Evolutionary conservation across 2,113 vertebrate species (phyloP).

Genomic region (Taurulus bubalis): DNA sequence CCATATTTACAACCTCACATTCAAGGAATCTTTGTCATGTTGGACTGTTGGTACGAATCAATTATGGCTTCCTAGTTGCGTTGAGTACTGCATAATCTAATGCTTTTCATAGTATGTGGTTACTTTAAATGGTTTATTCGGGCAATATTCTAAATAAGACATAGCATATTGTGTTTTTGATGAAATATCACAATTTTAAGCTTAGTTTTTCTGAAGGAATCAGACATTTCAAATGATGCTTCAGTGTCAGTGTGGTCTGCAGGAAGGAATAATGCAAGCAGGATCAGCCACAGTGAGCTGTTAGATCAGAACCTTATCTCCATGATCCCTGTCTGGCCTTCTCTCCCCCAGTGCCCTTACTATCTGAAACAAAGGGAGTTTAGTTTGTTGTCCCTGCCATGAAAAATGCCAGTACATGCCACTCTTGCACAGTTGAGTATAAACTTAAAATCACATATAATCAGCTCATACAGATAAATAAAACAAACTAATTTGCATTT

Average conservation of each 20-base stretch:
- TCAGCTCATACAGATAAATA: neutral
- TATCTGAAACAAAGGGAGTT: neutral
- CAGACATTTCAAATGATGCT: neutral
- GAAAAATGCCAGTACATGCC: neutral
- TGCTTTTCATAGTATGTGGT: too few relatives aligned
- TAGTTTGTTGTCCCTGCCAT: neutral
- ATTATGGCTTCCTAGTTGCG: too few relatives aligned
- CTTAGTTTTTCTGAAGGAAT: neutral
- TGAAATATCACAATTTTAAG: too few relatives aligned
- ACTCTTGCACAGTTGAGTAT: neutral
- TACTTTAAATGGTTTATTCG: too few relatives aligned
- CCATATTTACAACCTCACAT: too few relatives aligned
- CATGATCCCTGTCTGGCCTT: neutral
- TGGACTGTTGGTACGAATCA: too few relatives aligned
- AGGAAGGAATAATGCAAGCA: neutral
- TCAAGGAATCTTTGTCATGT: too few relatives aligned
- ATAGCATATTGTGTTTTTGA: too few relatives aligned
- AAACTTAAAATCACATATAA: conserved; percentile 4
- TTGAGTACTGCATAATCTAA: too few relatives aligned
- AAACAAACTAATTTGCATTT: neutral
- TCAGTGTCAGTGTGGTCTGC: neutral
- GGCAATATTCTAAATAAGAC: too few relatives aligned
- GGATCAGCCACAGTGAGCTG: neutral
- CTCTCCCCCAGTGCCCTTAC: neutral
- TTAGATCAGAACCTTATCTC: conserved; percentile 1